Base-by-base conservation (phyloP, 2,888 invertebrate species). In the Octonoba sinensis region DNA sequence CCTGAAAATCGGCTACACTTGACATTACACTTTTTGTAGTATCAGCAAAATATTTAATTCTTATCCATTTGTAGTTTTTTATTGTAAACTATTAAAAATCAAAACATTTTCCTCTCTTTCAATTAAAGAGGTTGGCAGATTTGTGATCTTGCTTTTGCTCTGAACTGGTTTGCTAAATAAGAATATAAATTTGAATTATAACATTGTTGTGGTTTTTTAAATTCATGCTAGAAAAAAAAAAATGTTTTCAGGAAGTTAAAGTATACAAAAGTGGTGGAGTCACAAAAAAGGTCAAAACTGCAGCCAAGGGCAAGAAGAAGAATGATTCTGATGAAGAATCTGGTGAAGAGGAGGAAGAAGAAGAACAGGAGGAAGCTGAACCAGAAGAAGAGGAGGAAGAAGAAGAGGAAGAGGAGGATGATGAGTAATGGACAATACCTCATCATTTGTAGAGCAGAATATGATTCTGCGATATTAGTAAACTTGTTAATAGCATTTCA, bases 241-340 rank as follows among this genome's bases (percentile, higher is more conserved):
- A 44, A 27, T 44, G 46, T 64, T 60, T 27, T 36, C 36, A 94
- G 94, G 94, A 95, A 90, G 94, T 94, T 93, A 93, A 93, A 84
- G 94, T 93, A 71, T 95, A 95, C 90, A 94, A 94, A 89, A 83
- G 70, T 15, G 36, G 27, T 44, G 64, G 64, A 20, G 70, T 18
- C 13, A 22, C 16, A 24, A 94, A 94, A 90, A 93, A 92, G 86
- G 88, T 89, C 85, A 90, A 90, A 87, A 86, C 77, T 46, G 74
- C 79, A 36, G 75, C 74, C 1, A 60, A 79, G 12, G 66, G 77
- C n/a, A 82, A 81, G 65, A 84, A 85, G 73, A 89, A 89, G 85
- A 89, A 88, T 86, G 91, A 84, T 36, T 83, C 78, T 20, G 83
- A 84, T 49, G 86, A 86, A 2, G 90, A 90, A 86, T 89, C 74